Base-by-base conservation (phyloP, 2,888 invertebrate genomes). In the Timema podura region DNA sequence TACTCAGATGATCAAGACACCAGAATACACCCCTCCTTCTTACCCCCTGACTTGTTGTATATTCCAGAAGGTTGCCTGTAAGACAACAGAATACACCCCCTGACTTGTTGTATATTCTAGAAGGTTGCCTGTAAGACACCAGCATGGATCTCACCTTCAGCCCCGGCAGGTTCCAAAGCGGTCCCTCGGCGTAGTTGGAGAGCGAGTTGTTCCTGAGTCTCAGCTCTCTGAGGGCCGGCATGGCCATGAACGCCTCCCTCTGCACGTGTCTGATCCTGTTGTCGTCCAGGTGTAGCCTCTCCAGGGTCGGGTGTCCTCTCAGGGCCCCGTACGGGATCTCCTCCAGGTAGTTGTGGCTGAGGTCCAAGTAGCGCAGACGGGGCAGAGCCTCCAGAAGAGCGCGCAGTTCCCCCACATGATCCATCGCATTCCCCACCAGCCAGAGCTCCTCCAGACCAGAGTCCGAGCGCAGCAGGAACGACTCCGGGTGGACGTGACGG, bases 141-240 rank as follows among this genome's bases (percentile, higher is more conserved):
- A n/a, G n/a, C n/a, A n/a, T n/a, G n/a, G n/a, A n/a, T n/a, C 65
- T 74, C 73, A 81, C 83, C 83, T 93, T 94, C 5, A 94, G 82
- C 8, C 90, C 89, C 0, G 93, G 93, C 64, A 94, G 82, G 82
- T 93, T 91, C 93, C 93, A 94, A 77, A 91, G 89, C 0, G 93
- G 93, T 66, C 88, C 86, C 73, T 90, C 89, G 64, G 89, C 82
- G 67, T 88, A 83, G 78, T 91, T 90, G 0, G 88, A 86, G 47
- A 96, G 81, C 3, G 93, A 93, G 79, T 96, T 96, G 77, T 95
- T 94, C 74, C 88, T 87, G 71, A 96, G 82, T 76, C 93, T 87
- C 49, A 96, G 83, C 78, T 94, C 93, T 75, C 93, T 84, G 51
- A 96, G 81, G 0, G 93, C 91, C 0, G 92, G 92, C 89, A 95